Evolutionary conservation across 2,797 vertebrate genomes (phyloP), one percentile per base, ranked within the genome.

Genomic region (Lacerta agilis): DNA sequence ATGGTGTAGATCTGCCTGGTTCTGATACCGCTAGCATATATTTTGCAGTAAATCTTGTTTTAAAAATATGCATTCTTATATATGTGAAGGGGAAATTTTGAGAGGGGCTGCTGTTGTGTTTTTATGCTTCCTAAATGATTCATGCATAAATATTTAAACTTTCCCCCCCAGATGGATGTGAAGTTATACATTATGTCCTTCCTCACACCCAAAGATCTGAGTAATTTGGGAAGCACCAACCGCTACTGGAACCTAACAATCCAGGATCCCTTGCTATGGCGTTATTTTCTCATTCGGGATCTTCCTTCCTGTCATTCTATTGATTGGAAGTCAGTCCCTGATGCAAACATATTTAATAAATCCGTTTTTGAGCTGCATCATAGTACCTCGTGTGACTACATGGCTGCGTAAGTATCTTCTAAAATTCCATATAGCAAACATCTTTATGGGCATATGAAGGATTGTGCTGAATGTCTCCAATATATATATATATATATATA

Each of bases 221-320:
- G 98, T 93, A 93, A 90, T 55, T 94, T 99, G 91, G 98, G 98
- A 89, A 97, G 97, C 89, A 98, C 98, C 15, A 97, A 96, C 93
- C 96, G 29, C 5, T 99, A 99, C 43, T 99, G 98, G 98, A 97
- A 97, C 82, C 95, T 95, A 33, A 93, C 98, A 89, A 98, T 98
- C 18, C 96, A 95, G 91, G 99, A 99, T 92, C 98, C 98, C 0
- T 90, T 99, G 92, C 95, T 99, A 72, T 99, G 99, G 99, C 97
- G 97, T 88, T 98, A 98, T 90, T 98, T 99, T 92, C 95, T 99
- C 75, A 86, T 98, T 79, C 96, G 98, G 73, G 99, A 99, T 94
- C 96, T 98, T 91, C 97, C 97, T 0, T 82, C 94, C 27, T 99
- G 99, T 98, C 90, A 96, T 20, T 98, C 98, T 7, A 95, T 99